These are phyloP conservation scores for Dermochelys coriacea DNA, from an alignment of 2,797 vertebrate genomes.

Conservation along the genomic window DNA sequence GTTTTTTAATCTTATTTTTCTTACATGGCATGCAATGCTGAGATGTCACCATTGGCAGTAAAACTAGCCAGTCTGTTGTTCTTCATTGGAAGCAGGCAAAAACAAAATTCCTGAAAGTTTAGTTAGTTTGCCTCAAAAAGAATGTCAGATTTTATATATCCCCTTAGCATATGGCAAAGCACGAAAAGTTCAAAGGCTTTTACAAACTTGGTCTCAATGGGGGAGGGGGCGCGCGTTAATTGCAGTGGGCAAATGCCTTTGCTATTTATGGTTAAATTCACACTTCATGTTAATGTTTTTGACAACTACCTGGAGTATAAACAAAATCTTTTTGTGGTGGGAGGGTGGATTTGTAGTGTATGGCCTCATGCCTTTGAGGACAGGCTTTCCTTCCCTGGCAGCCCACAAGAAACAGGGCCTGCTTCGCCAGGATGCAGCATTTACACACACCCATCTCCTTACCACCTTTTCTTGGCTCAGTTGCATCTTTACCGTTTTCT, in stretches of 20 bases:
- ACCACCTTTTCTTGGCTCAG: neutral
- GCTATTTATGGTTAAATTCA: neutral
- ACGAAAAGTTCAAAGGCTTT: neutral
- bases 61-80: neutral
- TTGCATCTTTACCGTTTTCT: neutral
- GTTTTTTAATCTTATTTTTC: neutral
- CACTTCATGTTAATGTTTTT: neutral
- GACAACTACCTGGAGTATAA: neutral
- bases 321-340: neutral
- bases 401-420: neutral
- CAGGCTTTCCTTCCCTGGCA: neutral
- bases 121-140: neutral
- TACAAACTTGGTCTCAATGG: neutral
- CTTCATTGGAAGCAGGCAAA: neutral
- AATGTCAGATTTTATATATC: rapidly evolving
- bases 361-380: neutral
- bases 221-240: rapidly evolving
- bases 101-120: neutral
- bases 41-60: neutral
- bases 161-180: neutral
- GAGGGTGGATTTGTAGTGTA: neutral
- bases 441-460: neutral
- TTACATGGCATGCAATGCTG: rapidly evolving
- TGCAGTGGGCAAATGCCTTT: rapidly evolving
- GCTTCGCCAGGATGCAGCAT: neutral